phyloP scores from a whole-genome alignment of 2,113 vertebrate genomes.

The Takifugu bimaculatus region DNA sequence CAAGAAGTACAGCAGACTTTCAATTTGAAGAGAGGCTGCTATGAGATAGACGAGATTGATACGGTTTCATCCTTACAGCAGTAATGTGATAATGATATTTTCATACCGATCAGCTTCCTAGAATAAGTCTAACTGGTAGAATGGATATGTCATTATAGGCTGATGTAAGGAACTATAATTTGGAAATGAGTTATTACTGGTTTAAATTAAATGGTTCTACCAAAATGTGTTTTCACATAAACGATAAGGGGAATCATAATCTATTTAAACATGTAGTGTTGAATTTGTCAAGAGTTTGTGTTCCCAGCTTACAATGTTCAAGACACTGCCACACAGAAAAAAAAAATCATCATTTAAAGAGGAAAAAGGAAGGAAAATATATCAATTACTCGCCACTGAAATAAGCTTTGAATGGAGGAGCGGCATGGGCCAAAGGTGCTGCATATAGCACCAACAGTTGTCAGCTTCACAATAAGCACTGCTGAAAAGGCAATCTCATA shows the following conservation, averaged over 20 bases:
- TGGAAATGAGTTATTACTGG: conserved; percentile 60
- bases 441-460: conserved; percentile 75
- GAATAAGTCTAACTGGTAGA: no score
- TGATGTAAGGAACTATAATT: conserved; percentile 51
- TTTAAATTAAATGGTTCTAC: conserved; percentile 54
- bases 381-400: conserved; percentile 65
- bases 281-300: conserved; percentile 29
- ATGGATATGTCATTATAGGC: no score
- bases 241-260: conserved; percentile 40
- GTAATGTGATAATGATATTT: no score
- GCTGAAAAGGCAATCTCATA: conserved; percentile 74
- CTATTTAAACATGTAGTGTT: conserved; percentile 51
- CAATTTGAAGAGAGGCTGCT: no score
- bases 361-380: conserved; percentile 46
- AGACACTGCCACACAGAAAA: conserved; percentile 44
- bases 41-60: no score
- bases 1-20: no score
- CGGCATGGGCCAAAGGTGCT: conserved; percentile 72
- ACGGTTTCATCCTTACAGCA: no score
- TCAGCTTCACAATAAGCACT: conserved; percentile 72
- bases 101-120: no score
- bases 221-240: conserved; percentile 56
- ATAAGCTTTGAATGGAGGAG: conserved; percentile 62
- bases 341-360: conserved; percentile 37
- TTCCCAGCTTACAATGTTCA: conserved; percentile 48